Evolutionary conservation across 2,888 invertebrate genomes (phyloP), one percentile per base, ranked within the genome.

Genomic region (Hoplodrina ambigua): DNA sequence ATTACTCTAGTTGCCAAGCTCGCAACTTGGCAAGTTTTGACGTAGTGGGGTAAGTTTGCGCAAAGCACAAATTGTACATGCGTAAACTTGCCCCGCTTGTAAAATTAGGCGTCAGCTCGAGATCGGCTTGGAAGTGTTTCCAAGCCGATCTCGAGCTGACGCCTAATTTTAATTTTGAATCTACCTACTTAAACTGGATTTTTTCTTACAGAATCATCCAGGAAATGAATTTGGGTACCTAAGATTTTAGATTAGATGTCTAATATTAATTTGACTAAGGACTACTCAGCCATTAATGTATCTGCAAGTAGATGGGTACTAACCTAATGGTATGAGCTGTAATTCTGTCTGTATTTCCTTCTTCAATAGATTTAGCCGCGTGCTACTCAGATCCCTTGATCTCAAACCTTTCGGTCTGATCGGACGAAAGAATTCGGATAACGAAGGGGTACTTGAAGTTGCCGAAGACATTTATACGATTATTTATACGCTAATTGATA

Each of bases 301-400:
- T 25, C 10, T 25, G 6, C n/a, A 30, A 19, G 54, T 37, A 44
- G 2, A 0, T 33, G 56, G 56, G 6, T 46, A 52, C 94, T 92
- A 86, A 96, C 95, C 86, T 30, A 96, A 80, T 19, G 96, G 91
- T 66, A 96, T 93, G 25, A 96, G 90, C 81, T 97, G 97, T 62
- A 92, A 81, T 67, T 97, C 96, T 1, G 97, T 97, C 66, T 96
- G 92, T 75, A 97, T 96, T 88, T 97, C 97, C 84, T 94, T 96
- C 85, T 96, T 96, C 75, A 97, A 92, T 78, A 96, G 92, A 80
- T 93, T 94, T 56, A 97, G 87, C n/a, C 96, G 94, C 74, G 92
- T 96, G 88, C 80, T 92, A 88, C 92, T 96, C 56, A 92, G 90
- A 87, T 90, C 92, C 73, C 86, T 90, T 11, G 93, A 90, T 19